Percentiles rank a stretch among this genome's conserved stretches.
Conservation (phyloP, 2,888 invertebrate species). For the Acheta domesticus region DNA sequence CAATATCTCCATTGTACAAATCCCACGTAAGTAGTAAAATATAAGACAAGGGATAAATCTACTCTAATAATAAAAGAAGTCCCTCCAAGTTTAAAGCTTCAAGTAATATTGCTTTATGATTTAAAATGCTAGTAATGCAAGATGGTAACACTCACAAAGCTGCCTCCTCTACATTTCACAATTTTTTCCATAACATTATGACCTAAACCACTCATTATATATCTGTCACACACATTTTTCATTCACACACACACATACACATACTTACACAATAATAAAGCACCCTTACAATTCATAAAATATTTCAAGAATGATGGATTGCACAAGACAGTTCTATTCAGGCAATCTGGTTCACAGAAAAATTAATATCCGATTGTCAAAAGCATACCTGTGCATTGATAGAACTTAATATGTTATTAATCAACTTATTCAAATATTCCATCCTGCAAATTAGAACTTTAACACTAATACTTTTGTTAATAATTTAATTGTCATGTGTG, state of each 20-base stretch:
- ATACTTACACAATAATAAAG: neutral
- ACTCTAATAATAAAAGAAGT: neutral
- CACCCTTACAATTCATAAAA: neutral
- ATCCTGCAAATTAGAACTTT: neutral
- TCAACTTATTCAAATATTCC: neutral
- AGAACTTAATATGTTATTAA: neutral
- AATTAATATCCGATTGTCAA: constrained; percentile 8
- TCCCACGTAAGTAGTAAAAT: neutral
- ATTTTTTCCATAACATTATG: no score
- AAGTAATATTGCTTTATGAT: constrained; percentile 10
- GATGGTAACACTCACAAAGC: neutral
- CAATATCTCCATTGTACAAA: neutral
- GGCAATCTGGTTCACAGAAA: neutral
- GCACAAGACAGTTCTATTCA: neutral
- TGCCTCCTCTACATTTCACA: neutral
- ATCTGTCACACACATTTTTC: neutral
- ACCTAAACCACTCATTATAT: neutral
- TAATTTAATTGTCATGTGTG: no score
- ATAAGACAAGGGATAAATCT: neutral
- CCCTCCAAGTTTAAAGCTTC: neutral
- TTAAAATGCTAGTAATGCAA: constrained; percentile 7
- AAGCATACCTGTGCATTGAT: neutral
- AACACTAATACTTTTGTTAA: no score
- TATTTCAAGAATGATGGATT: neutral
- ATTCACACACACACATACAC: neutral